Base-by-base conservation (phyloP, 2,888 invertebrate genomes). In the Pandemis heparana region DNA sequence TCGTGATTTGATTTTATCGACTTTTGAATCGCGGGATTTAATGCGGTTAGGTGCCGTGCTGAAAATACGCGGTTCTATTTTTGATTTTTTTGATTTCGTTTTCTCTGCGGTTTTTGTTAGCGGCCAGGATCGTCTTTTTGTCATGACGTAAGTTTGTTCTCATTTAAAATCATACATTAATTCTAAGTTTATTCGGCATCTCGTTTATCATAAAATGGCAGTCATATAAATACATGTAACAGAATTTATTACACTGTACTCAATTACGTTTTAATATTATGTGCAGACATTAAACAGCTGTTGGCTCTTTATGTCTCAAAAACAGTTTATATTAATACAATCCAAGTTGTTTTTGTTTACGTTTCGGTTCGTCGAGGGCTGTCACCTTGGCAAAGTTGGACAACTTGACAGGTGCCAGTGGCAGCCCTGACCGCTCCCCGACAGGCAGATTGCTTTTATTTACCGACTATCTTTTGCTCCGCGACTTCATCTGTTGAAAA, bases 1-100 rank as follows among this genome's bases (percentile, higher is more conserved):
- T 66, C 73, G 73, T 70, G 75, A 75, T 75, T 75, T 73, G 75
- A 75, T 75, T 75, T 75, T 75, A 75, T 75, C 75, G 72, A 75
- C 69, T 63, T 69, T 64, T 64, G 59, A 64, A 69, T 65, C 53
- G 64, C n/a, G 64, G 51, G 60, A 43, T 65, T 61, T 74, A 74
- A 74, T 61, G 60, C 53, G 65, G 69, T 70, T 70, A 64, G 61
- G 74, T 32, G 65, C 56, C 56, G 66, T n/a, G 43, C 8, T 12
- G 66, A 53, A 56, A 56, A 67, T 67, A 23, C 51, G 62, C 43
- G 69, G 64, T 65, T 74, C 43, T 48, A 41, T 60, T 69, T 65
- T 70, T 70, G 59, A 39, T 60, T 65, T 32, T 43, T 48, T 48
- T 64, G 38, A 18, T 63, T 41, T 61, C 32, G 39, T 60, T 46